phyloP scores from a whole-genome alignment of 2,888 invertebrate genomes.

The Congeria kusceri region DNA sequence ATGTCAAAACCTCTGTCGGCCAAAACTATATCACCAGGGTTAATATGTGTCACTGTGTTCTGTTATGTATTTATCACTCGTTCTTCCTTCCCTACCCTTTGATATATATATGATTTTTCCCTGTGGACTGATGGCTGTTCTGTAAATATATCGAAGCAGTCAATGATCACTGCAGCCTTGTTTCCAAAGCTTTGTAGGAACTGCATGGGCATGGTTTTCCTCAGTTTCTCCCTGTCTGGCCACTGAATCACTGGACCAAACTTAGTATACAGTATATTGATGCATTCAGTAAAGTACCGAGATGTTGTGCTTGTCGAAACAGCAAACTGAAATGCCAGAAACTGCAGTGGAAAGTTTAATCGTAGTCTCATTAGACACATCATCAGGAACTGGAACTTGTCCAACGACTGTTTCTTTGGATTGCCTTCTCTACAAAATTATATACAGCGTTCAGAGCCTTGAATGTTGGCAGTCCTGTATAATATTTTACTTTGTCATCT shows the following conservation, averaged over 20 bases:
- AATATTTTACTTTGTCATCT: neutral
- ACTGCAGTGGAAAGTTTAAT: constrained; percentile 14
- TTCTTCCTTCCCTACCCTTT: constrained; percentile 13
- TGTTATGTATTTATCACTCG: constrained; percentile 8
- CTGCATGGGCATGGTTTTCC: neutral
- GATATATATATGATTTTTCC: constrained; percentile 7
- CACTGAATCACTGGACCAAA: constrained; percentile 7
- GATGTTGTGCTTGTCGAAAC: neutral
- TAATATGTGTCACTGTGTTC: constrained; percentile 17
- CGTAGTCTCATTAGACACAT: constrained; percentile 14
- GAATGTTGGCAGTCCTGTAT: constrained; percentile 18
- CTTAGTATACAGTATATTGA: constrained; percentile 15
- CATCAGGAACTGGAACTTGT: constrained; percentile 10
- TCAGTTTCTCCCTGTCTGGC: constrained; percentile 11
- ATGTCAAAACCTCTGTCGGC: constrained; percentile 14
- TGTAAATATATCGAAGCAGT: constrained; percentile 2
- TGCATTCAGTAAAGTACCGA: neutral
- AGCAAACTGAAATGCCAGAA: neutral
- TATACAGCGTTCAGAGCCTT: neutral
- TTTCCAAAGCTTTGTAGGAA: constrained; percentile 10
- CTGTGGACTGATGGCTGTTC: constrained; percentile 9
- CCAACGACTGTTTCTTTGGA: neutral
- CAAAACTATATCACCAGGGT: constrained; percentile 11
- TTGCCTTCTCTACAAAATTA: neutral
- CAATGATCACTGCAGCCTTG: constrained; percentile 15